A percentile compares a stretch with the other conserved stretches of the same genome.
These are phyloP conservation scores for Cyanocitta stelleri DNA, from an alignment of 2,113 vertebrate genomes.

Conservation along the genomic window DNA sequence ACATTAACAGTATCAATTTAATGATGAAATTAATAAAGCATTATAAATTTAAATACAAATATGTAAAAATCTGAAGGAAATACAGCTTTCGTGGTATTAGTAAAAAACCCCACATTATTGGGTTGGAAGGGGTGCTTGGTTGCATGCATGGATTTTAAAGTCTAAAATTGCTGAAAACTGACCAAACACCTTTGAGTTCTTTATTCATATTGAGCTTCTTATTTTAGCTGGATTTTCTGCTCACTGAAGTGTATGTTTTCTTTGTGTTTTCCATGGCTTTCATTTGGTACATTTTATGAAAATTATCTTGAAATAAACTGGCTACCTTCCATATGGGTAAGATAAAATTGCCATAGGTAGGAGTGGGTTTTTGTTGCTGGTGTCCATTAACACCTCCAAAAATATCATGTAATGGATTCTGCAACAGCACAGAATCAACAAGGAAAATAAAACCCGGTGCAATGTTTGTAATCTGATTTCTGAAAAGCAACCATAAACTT, in stretches of 20 bases:
- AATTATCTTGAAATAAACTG: not conserved
- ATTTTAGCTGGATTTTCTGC: not conserved
- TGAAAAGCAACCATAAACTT: not conserved
- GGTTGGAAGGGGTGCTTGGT: not conserved
- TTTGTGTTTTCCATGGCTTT: not conserved
- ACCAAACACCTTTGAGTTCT: not conserved
- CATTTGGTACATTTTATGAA: not conserved
- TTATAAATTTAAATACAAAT: not conserved
- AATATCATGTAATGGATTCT: not conserved
- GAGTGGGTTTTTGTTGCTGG: not conserved
- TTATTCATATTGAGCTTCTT: not conserved
- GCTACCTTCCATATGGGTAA: not conserved
- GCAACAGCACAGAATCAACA: not conserved
- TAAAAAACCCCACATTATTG: fast-evolving
- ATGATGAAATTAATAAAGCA: not conserved
- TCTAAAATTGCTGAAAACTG: not conserved
- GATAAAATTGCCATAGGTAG: not conserved
- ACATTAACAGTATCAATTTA: not conserved
- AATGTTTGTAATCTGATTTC: not conserved
- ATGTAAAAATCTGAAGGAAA: not conserved
- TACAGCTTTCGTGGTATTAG: fast-evolving
- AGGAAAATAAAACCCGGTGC: not conserved
- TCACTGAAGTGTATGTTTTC: not conserved
- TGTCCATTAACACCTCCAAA: not conserved
- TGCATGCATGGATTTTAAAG: not conserved